These are phyloP conservation scores for Myrmecobius fasciatus DNA, from an alignment of 2,113 vertebrate species.

Conservation along the genomic window DNA sequence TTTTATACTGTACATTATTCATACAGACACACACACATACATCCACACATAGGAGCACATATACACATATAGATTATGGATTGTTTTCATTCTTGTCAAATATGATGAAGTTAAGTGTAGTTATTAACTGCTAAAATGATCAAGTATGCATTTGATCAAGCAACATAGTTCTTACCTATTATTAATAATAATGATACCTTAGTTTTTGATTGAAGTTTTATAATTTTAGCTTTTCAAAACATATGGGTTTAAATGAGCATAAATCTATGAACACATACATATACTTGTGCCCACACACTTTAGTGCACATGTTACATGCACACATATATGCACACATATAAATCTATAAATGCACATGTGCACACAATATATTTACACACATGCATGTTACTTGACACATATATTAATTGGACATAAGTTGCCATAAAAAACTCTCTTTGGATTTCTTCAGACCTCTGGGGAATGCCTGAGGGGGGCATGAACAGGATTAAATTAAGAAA, in stretches of 20 bases:
- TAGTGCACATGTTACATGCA: too few relatives aligned
- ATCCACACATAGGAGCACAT: too few relatives aligned
- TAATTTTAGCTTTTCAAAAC: background rate
- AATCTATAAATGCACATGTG: too few relatives aligned
- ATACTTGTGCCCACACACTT: background rate
- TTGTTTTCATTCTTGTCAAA: background rate
- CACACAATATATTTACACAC: background rate
- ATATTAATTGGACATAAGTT: background rate
- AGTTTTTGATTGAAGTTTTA: background rate
- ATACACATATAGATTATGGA: background rate
- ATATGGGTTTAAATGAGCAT: background rate
- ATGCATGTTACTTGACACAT: background rate
- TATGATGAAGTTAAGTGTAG: background rate
- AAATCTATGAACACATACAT: background rate
- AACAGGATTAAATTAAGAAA: background rate
- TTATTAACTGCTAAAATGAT: background rate
- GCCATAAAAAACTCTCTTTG: background rate
- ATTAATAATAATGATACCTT: background rate
- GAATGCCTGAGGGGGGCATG: background rate
- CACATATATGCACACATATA: too few relatives aligned
- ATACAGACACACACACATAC: background rate
- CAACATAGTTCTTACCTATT: background rate
- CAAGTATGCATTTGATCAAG: background rate
- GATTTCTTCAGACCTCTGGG: background rate
- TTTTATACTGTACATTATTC: background rate